Base-by-base conservation (phyloP, 2,888 invertebrate species). In the Melinaea menophilus region DNA sequence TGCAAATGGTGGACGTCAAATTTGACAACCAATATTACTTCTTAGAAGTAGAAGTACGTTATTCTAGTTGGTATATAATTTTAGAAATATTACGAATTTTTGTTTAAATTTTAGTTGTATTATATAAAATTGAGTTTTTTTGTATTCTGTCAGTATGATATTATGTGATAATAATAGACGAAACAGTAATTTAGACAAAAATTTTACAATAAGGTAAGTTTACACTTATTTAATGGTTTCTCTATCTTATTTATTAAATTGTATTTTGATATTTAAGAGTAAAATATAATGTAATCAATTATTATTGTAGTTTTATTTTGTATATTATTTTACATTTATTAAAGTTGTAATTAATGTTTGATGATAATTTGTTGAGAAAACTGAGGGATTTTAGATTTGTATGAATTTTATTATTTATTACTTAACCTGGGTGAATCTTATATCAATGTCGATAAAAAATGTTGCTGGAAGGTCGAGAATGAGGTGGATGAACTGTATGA, bases 211-310 rank as follows among this genome's bases (percentile, higher is more conserved):
- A 51, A 61, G 41, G 59, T 59, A 64, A 66, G 55, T 63, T 62
- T 66, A 67, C 58, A 68, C 63, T 63, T 71, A 73, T 72, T 71
- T 70, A 62, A 69, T 69, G 63, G 64, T 73, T 66, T 68, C 65
- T 71, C 65, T 71, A 69, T 57, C 72, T 69, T 74, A 75, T 73
- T 70, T 70, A 71, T 72, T 22, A 69, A 71, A 76, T 73, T 69
- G 73, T 74, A 78, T 74, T 75, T 75, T 77, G 73, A 73, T 77
- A 77, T 72, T 73, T 75, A 76, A 76, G 76, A 75, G 72, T 75
- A 76, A 73, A 74, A 70, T 72, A 72, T 76, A 70, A 70, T 70
- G 69, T 65, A 69, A 71, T 70, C 63, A 63, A 69, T 68, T 65
- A 66, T 51, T 63, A 63, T 33, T 65, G 61, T 75, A 73, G 71